A percentile compares a stretch with the other conserved stretches of the same genome.
phyloP scores from a whole-genome alignment of 2,888 invertebrate species.

The Caradrina kadenii region DNA sequence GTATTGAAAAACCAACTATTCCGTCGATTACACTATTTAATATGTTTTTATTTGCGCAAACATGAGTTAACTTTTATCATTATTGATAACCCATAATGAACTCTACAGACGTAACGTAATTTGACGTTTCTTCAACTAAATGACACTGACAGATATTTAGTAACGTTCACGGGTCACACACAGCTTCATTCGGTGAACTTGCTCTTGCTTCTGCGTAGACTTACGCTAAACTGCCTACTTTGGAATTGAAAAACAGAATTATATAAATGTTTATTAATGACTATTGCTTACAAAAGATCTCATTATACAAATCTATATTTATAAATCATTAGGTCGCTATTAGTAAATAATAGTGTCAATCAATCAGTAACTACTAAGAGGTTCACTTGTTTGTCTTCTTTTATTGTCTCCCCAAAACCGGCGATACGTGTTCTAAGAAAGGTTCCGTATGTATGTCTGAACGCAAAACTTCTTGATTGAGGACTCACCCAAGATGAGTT shows the following conservation, averaged over 20 bases:
- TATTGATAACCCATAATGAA: constrained; percentile 87
- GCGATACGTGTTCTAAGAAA: no score
- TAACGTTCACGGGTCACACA: constrained; percentile 15
- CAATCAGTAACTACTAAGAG: neutral
- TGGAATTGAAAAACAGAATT: constrained; percentile 19
- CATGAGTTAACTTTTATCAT: constrained; percentile 74
- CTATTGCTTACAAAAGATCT: constrained; percentile 47
- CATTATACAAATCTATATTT: constrained; percentile 11
- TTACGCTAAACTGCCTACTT: constrained; percentile 29
- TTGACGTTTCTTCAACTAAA: constrained; percentile 63
- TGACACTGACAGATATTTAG: constrained; percentile 46
- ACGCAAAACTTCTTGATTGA: no score
- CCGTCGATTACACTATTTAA: constrained; percentile 59
- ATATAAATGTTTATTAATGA: constrained; percentile 45
- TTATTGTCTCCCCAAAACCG: no score
- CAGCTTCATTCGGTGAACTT: constrained; percentile 17
- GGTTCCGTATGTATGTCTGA: no score
- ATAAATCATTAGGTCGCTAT: constrained; percentile 19
- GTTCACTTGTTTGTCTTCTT: no score
- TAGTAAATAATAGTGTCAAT: neutral
- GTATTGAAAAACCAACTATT: constrained; percentile 57
- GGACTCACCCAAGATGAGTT: neutral
- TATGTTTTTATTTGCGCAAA: constrained; percentile 72
- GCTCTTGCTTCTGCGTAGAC: constrained; percentile 11
- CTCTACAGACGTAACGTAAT: constrained; percentile 71